Base-by-base conservation (phyloP, 2,113 vertebrate species). In the Gila orcuttii region DNA sequence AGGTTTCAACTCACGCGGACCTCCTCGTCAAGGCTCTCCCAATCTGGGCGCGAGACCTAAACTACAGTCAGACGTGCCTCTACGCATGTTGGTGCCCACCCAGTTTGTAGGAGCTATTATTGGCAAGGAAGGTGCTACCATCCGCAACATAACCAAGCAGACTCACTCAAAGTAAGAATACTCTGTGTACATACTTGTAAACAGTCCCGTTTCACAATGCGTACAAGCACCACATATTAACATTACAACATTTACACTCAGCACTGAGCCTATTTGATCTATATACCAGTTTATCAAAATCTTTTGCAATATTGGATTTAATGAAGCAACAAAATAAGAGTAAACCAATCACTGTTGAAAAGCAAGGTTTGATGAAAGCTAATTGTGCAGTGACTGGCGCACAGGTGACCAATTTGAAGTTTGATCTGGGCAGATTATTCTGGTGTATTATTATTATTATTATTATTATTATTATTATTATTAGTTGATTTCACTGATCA, bases 101-200 rank as follows among this genome's bases (percentile, higher is more conserved):
- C 98, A 99, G 91, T 99, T 99, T 4, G 97, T 99, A 47, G 98
- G 98, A 68, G 98, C 98, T 23, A 99, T 99, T 31, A 99, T 99
- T 0, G 98, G 98, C 86, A 99, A 99, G 88, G 97, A 99, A 93
- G 98, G 98, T 1, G 97, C 96, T 2, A 99, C 98, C 45, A 99
- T 99, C 89, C 96, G 98, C 79, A 99, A 97, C 87, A 97, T 99
- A 87, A 99, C 98, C 88, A 99, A 98, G 91, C 97, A 99, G 94
- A 99, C 98, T 0, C 98, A 99, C 92, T 99, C 98, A 89, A 99
- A 99, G 98, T 99, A 96, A 89, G 96, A 90, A 45, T 52, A 15
- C 50, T 10, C 17, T 0, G 33, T 39, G 57, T 50, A 19, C n/a
- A 15, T 76, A 28, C 45, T 42, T 71, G 36, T 71, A n/a, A 71